Conservation (phyloP, 2,797 vertebrate genomes). For the Ctenochaetus hawaiiensis region DNA sequence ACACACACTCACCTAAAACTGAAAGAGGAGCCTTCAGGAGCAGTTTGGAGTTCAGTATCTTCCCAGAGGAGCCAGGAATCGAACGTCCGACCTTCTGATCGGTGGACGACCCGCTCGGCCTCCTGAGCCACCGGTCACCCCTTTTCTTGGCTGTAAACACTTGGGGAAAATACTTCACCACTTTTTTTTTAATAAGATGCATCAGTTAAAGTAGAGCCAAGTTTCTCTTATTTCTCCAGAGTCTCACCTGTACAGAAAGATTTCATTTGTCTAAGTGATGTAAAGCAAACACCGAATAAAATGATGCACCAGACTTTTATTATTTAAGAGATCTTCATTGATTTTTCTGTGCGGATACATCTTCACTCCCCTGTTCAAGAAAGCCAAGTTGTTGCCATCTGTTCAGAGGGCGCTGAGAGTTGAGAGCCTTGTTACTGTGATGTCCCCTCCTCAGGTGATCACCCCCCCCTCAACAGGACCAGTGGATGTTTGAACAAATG, state of each 20-base stretch:
- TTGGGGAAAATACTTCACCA: constrained; percentile 5
- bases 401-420: constrained; percentile 27
- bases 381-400: constrained; percentile 47
- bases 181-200: constrained; percentile 34
- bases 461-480: neutral
- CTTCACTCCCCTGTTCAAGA: constrained; percentile 17
- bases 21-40: too few relatives aligned
- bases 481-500: neutral
- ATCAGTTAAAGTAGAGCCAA: constrained; percentile 21
- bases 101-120: too few relatives aligned
- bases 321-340: neutral
- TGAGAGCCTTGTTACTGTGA: constrained; percentile 12
- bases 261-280: constrained; percentile 30
- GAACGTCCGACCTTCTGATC: too few relatives aligned
- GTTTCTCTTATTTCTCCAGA: constrained; percentile 12
- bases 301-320: neutral
- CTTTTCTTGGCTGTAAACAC: constrained; percentile 12
- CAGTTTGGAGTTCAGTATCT: too few relatives aligned
- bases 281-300: constrained; percentile 19
- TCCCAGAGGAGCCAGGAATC: too few relatives aligned
- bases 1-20: too few relatives aligned
- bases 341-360: constrained; percentile 18
- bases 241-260: neutral
- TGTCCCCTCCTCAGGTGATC: constrained; percentile 22
- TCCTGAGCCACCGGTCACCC: too few relatives aligned